Base-by-base conservation (phyloP, 2,888 invertebrate species). In the Cantharis nigra region DNA sequence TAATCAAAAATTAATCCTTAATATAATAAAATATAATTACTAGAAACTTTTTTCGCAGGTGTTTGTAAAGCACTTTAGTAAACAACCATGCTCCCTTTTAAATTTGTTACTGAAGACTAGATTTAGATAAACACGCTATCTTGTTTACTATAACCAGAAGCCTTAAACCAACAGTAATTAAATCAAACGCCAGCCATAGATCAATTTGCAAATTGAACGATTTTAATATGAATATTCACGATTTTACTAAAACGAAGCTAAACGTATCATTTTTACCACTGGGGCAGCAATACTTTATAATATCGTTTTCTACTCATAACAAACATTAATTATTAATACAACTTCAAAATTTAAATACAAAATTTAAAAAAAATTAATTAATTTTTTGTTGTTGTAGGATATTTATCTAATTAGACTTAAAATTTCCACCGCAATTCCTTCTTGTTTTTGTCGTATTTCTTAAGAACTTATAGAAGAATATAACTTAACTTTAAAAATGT, bases 81-180 rank as follows among this genome's bases (percentile, higher is more conserved):
- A 67, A 79, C 73, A 72, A 78, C 73, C 76, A 72, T 76, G 74
- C 78, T 73, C 67, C 74, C 76, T 71, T 79, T 79, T 79, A 71
- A 79, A 79, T 74, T 76, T 78, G 71, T 67, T 26, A 23, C 72
- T 71, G 63, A 72, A 72, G 75, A 72, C 70, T 62, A 72, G 74
- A 76, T 76, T 73, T 74, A 73, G 73, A 73, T 65, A 74, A 77
- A 77, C 77, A 77, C 73, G 77, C 70, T 71, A 64, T 72, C 49
- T 69, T 76, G 72, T 76, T 77, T 77, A 69, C 73, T 5, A 30
- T 30, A 72, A 76, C 72, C 67, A 74, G 69, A 71, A 71, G 74
- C 73, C 71, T 71, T 71, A 72, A 76, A 73, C 63, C 28, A 70
- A 33, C 49, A 49, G 49, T 49, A 49, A 49, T 49, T 49, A 49